Conservation (phyloP, 2,797 vertebrate genomes). For the Myripristis murdjan region DNA sequence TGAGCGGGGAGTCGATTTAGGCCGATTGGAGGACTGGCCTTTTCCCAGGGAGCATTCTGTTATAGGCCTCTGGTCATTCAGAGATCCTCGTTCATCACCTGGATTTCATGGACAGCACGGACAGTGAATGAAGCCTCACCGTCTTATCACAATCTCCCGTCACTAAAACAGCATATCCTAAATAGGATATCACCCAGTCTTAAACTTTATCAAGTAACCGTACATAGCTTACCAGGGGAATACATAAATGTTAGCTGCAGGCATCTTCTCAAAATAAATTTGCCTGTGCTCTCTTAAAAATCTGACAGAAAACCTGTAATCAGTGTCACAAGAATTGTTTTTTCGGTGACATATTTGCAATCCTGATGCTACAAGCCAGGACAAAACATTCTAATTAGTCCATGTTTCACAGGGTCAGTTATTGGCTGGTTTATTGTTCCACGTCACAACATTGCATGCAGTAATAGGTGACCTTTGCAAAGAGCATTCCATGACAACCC, state of each 20-base stretch:
- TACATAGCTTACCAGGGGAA: too few relatives aligned
- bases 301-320: not conserved
- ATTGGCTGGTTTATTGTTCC: constrained; percentile 72
- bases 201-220: too few relatives aligned
- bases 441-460: constrained; percentile 55
- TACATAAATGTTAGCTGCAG: too few relatives aligned
- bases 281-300: too few relatives aligned
- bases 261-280: too few relatives aligned
- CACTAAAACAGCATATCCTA: constrained; percentile 5
- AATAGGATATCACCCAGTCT: constrained; percentile 7
- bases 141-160: constrained; percentile 29
- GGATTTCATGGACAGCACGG: constrained; percentile 38
- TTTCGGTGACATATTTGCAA: constrained; percentile 23
- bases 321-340: constrained; percentile 5
- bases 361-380: constrained; percentile 36
- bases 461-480: constrained; percentile 76
- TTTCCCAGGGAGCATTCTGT: constrained; percentile 82
- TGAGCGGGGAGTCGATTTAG: constrained; percentile 81
- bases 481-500: constrained; percentile 64
- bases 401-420: constrained; percentile 56
- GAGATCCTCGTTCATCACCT: constrained; percentile 65
- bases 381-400: constrained; percentile 62
- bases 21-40: constrained; percentile 86
- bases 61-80: constrained; percentile 69
- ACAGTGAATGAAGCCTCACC: constrained; percentile 20